phyloP scores from a whole-genome alignment of 2,888 invertebrate genomes.

The Chaetoderma sp. region DNA sequence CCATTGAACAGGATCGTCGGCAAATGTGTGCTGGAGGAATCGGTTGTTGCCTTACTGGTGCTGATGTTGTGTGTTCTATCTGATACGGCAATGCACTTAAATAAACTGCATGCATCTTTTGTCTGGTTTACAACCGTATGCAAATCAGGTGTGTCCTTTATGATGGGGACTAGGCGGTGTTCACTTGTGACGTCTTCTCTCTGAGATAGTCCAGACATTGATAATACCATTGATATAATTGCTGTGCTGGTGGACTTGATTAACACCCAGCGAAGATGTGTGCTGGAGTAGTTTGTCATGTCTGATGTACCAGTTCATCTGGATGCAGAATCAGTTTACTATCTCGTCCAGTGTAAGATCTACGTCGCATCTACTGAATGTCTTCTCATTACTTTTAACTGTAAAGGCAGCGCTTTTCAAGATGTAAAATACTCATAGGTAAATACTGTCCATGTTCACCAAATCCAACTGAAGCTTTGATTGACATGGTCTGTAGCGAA shows the following conservation, averaged over 20 bases:
- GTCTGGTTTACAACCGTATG: conserved; percentile 1
- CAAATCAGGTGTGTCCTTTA: conserved; percentile 4
- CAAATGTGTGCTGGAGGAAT: not conserved
- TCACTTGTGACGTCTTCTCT: too few species aligned
- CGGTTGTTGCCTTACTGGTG: conserved; percentile 2
- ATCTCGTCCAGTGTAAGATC: conserved; percentile 1
- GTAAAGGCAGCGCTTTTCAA: conserved; percentile 16
- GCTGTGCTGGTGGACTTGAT: conserved; percentile 16
- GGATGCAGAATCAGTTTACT: conserved; percentile 23
- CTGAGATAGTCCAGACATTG: conserved; percentile 5
- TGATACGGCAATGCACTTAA: not conserved
- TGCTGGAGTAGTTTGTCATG: conserved; percentile 15
- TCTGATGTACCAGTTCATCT: conserved; percentile 12
- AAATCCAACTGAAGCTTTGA: conserved; percentile 34
- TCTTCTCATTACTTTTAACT: conserved; percentile 1
- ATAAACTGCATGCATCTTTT: conserved; percentile 2
- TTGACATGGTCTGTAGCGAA: conserved; percentile 41
- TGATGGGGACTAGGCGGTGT: not conserved
- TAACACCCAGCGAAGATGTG: conserved; percentile 11
- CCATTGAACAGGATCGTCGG: not conserved
- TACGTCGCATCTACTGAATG: not conserved
- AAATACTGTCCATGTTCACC: conserved; percentile 22
- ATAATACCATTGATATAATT: conserved; percentile 1
- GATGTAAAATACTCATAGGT: conserved; percentile 1
- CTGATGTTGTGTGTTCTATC: not conserved